Conservation (phyloP, 92 coral and sea anemone species). For the Diadumene lineata region DNA sequence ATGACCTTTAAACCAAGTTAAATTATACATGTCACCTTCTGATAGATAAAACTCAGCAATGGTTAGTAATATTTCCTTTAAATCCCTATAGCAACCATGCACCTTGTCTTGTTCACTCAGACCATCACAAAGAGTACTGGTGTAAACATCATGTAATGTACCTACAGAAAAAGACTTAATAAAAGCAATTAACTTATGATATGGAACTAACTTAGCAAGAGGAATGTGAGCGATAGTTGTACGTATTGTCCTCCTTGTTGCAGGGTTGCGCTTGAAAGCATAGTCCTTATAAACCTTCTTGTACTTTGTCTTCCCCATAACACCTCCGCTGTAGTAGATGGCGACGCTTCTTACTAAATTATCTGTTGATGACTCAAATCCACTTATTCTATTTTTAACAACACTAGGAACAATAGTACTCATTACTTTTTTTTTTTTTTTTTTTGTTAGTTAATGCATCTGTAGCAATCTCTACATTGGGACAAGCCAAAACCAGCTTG, state of each 20-base stretch:
- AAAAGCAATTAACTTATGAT: constrained; percentile 23
- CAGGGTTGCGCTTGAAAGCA: neutral
- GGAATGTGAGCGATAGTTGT: constrained; percentile 14
- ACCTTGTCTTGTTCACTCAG: constrained; percentile 27
- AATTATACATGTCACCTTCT: neutral
- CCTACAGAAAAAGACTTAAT: constrained; percentile 19
- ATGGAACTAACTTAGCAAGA: constrained; percentile 18
- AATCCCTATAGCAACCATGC: constrained; percentile 31
- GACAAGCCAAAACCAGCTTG: too few relatives aligned
- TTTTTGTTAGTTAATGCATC: too few relatives aligned
- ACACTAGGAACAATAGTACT: too few relatives aligned
- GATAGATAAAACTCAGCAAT: constrained; percentile 25
- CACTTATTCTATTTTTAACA: too few relatives aligned
- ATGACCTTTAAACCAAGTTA: constrained; percentile 2
- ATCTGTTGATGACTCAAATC: too few relatives aligned
- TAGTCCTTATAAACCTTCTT: neutral
- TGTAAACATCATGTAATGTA: constrained; percentile 2
- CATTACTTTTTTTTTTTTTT: too few relatives aligned
- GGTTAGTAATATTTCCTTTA: constrained; percentile 21
- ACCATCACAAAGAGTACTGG: constrained; percentile 29
- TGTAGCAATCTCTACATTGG: too few relatives aligned
- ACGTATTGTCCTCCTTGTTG: constrained; percentile 14
- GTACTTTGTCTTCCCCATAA: neutral
- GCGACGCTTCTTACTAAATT: neutral
- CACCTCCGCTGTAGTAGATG: neutral